A percentile compares a stretch with the other conserved stretches of the same genome.
These are phyloP conservation scores for Hozukius guyotensis DNA, from an alignment of 2,797 vertebrate genomes.

Conservation along the genomic window DNA sequence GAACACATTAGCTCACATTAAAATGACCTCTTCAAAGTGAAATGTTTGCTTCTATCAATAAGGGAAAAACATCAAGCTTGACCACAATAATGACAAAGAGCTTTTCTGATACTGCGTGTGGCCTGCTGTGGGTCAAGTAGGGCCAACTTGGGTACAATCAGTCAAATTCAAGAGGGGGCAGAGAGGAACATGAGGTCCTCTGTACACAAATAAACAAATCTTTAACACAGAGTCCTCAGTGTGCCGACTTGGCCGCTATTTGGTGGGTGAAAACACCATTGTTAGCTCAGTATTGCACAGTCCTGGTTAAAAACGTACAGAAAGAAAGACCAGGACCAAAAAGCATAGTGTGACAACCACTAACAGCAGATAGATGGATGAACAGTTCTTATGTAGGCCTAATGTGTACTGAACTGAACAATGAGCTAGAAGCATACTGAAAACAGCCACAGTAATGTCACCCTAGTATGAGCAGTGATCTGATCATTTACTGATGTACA, in stretches of 20 bases:
- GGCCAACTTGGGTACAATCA: not conserved
- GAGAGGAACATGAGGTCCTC: not conserved
- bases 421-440: not conserved
- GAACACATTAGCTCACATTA: not conserved
- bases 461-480: not conserved
- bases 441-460: not conserved
- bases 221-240: not conserved
- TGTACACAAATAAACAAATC: not conserved
- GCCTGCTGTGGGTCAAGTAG: not conserved
- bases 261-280: not conserved
- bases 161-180: not conserved
- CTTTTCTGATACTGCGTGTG: not conserved
- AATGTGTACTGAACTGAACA: not conserved
- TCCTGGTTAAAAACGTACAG: not conserved
- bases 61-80: not conserved
- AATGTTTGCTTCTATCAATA: not conserved
- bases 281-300: not conserved
- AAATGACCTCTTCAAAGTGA: not conserved
- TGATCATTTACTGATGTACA: not conserved
- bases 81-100: not conserved
- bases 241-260: not conserved
- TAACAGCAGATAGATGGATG: not conserved
- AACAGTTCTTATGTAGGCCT: not conserved
- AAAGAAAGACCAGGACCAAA: not conserved
- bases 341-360: not conserved